phyloP scores from a whole-genome alignment of 2,888 invertebrate species.

The Mimachlamys varia region DNA sequence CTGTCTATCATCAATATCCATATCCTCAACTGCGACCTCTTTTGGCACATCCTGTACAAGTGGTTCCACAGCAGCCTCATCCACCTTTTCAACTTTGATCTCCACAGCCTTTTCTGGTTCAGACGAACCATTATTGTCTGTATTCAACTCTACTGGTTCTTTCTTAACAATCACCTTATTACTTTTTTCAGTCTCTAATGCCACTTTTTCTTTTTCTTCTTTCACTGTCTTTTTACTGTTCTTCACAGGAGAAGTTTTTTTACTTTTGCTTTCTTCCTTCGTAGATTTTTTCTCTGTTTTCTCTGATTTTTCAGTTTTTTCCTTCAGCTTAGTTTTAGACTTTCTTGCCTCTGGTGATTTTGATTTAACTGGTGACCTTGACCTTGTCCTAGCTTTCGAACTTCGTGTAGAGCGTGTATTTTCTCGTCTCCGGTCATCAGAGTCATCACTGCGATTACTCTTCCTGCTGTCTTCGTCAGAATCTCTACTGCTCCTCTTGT shows the following conservation, averaged over 20 bases:
- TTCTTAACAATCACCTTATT: conserved; percentile 40
- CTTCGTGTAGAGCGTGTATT: conserved; percentile 8
- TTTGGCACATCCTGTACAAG: neutral
- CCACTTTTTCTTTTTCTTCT: conserved; percentile 36
- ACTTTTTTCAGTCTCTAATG: conserved; percentile 46
- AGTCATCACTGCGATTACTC: conserved; percentile 30
- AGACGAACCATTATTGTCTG: conserved; percentile 39
- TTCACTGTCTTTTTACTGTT: conserved; percentile 38
- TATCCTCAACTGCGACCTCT: conserved; percentile 11
- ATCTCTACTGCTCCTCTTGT: conserved; percentile 25
- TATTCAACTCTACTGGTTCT: conserved; percentile 39
- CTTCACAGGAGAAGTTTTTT: conserved; percentile 52
- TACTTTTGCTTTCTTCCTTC: conserved; percentile 53
- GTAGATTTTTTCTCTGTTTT: conserved; percentile 34
- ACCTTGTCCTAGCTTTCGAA: conserved; percentile 40
- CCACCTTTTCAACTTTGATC: conserved; percentile 18
- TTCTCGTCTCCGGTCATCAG: conserved; percentile 36
- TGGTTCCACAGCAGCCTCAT: neutral
- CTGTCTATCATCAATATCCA: conserved; percentile 41
- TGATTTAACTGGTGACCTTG: conserved; percentile 44
- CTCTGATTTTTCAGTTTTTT: neutral
- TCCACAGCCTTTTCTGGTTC: neutral
- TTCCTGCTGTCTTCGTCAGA: conserved; percentile 38
- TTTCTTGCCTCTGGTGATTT: conserved; percentile 39
- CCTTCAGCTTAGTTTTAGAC: conserved; percentile 17